Evolutionary conservation across 2,113 vertebrate species (phyloP).

Genomic region (Pitta sordida): DNA sequence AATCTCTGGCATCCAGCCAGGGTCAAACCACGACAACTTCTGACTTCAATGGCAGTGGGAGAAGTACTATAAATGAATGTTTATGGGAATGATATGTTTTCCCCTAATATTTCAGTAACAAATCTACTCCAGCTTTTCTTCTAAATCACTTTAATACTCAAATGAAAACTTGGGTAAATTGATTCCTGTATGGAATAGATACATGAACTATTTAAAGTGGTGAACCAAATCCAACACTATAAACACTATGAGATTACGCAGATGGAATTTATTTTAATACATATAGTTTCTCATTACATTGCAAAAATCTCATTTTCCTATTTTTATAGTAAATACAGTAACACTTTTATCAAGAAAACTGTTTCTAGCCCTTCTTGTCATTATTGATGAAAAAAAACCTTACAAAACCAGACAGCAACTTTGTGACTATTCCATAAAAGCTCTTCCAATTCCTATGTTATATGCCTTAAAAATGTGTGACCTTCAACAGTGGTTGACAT

Average conservation of each 20-base stretch:
- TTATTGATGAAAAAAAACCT: neutral
- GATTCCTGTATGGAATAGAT: neutral
- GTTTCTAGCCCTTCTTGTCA: neutral
- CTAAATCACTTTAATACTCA: neutral
- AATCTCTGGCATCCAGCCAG: no score
- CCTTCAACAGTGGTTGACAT: neutral
- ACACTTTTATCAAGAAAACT: neutral
- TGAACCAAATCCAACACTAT: neutral
- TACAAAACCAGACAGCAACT: neutral
- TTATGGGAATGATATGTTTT: neutral
- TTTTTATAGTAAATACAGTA: neutral
- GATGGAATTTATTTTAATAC: neutral
- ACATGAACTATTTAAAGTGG: neutral
- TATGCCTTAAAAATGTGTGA: neutral
- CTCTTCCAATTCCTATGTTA: neutral
- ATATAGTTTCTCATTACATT: neutral
- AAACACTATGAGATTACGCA: neutral
- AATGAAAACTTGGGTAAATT: neutral
- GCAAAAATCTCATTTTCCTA: neutral
- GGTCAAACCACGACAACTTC: no score
- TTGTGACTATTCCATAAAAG: neutral
- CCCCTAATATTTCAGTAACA: neutral
- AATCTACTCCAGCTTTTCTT: neutral
- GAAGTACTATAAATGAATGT: neutral
- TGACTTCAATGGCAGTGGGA: neutral